Percentiles rank a stretch among this genome's conserved stretches.
Evolutionary conservation across 1,140 invertebrate genomes (phyloP).

Genomic region (Vanessa atalanta): DNA sequence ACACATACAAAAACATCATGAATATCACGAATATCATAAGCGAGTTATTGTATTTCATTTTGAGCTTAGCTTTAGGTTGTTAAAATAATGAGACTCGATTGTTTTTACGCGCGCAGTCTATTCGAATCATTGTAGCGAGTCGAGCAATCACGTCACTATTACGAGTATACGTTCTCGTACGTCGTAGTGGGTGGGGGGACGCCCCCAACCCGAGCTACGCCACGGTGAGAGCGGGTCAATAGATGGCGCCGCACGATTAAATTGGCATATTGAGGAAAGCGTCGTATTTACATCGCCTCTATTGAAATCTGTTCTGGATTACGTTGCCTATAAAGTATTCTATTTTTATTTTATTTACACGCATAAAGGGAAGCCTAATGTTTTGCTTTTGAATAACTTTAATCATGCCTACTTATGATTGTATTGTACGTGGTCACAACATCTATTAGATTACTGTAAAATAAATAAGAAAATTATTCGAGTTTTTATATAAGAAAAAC

Average conservation of each 20-base stretch:
- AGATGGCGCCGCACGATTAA: slow-evolving; percentile 70
- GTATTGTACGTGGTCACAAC: too few relatives aligned
- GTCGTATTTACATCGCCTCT: slow-evolving; percentile 42
- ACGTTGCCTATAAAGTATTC: background rate
- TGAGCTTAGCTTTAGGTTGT: background rate
- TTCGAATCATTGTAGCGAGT: slow-evolving; percentile 7
- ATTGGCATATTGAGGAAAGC: slow-evolving; percentile 60
- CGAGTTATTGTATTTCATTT: background rate
- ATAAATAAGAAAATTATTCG: too few relatives aligned
- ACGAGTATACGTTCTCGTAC: slow-evolving; percentile 28
- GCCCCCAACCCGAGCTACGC: background rate
- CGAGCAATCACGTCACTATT: slow-evolving; percentile 19
- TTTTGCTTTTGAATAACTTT: background rate
- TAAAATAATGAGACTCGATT: background rate
- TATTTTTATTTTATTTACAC: background rate
- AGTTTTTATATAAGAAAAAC: too few relatives aligned
- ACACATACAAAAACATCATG: too few relatives aligned
- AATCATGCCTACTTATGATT: background rate
- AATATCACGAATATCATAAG: too few relatives aligned
- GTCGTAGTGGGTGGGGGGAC: slow-evolving; percentile 18
- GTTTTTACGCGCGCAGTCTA: slow-evolving; percentile 9
- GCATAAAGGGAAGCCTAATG: background rate
- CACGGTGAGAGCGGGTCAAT: slow-evolving; percentile 44
- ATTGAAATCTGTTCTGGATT: slow-evolving; percentile 39
- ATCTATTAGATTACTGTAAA: too few relatives aligned